phyloP scores from a whole-genome alignment of 2,113 vertebrate genomes.

The Zapornia atra region DNA sequence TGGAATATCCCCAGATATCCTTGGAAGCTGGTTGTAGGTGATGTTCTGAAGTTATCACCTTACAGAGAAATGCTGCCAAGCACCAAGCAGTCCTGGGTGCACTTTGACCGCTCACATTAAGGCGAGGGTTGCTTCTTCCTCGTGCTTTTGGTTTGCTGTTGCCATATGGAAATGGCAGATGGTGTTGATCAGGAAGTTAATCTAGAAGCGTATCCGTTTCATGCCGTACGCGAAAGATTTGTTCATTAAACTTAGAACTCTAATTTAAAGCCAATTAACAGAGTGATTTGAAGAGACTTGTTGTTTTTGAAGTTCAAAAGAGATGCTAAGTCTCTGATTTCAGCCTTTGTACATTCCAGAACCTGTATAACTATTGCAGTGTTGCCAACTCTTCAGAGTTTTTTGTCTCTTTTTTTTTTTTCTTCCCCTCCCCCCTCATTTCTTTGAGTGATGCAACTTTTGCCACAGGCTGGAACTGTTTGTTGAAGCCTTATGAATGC shows the following conservation, averaged over 20 bases:
- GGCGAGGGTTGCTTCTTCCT: conserved; percentile 16
- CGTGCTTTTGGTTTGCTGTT: background rate
- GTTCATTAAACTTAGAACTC: conserved; percentile 69
- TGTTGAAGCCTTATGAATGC: background rate
- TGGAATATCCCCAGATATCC: background rate
- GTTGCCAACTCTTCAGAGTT: conserved; percentile 32
- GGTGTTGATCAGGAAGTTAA: conserved; percentile 71
- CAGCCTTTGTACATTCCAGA: conserved; percentile 64
- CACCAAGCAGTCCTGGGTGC: background rate
- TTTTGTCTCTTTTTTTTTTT: background rate
- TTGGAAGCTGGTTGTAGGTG: background rate
- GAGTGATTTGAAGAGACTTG: conserved; percentile 71
- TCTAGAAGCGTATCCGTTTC: conserved; percentile 64
- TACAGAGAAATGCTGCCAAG: background rate
- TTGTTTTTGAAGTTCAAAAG: conserved; percentile 72
- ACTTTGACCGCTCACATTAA: background rate
- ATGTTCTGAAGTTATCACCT: background rate
- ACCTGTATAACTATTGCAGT: conserved; percentile 65
- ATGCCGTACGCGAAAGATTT: conserved; percentile 33
- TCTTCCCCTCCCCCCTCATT: background rate
- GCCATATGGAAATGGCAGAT: conserved; percentile 64
- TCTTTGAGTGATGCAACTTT: background rate
- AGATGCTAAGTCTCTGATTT: conserved; percentile 68
- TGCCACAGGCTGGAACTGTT: background rate
- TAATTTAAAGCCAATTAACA: conserved; percentile 69